Conservation (phyloP, 1,140 invertebrate species). For the Triops cancriformis region DNA sequence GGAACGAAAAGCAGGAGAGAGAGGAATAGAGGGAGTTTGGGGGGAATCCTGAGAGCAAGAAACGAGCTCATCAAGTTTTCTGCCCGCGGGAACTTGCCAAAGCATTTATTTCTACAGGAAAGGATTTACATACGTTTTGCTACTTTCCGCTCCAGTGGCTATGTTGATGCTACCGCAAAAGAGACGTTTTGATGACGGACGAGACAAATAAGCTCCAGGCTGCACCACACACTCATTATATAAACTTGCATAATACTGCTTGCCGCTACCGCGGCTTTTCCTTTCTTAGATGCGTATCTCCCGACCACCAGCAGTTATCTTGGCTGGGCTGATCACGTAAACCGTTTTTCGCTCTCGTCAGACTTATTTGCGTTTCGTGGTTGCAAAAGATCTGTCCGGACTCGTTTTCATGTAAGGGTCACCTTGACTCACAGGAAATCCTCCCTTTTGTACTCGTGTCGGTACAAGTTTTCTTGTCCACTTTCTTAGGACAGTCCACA, state of each 20-base stretch:
- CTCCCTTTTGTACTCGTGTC: background rate
- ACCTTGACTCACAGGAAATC: background rate
- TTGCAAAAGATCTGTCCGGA: background rate
- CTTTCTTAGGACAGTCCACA: no score
- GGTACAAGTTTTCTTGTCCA: no score
- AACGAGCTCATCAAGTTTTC: constrained; percentile 4
- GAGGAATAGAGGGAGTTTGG: background rate
- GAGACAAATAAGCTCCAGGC: background rate
- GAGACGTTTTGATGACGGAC: constrained; percentile 11
- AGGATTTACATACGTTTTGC: background rate
- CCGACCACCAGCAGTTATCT: background rate
- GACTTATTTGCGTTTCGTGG: background rate
- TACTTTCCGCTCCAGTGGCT: background rate
- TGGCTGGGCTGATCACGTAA: background rate
- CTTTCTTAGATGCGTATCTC: no score
- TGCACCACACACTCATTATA: background rate
- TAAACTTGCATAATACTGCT: background rate
- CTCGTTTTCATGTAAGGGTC: background rate
- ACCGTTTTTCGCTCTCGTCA: background rate
- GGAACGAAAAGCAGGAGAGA: no score
- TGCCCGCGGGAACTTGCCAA: background rate
- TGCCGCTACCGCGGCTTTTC: background rate
- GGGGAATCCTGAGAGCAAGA: background rate
- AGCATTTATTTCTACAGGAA: background rate
- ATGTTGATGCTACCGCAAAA: background rate